These are phyloP conservation scores for Endomychus coccineus DNA, from an alignment of 2,888 invertebrate genomes.

Conservation along the genomic window DNA sequence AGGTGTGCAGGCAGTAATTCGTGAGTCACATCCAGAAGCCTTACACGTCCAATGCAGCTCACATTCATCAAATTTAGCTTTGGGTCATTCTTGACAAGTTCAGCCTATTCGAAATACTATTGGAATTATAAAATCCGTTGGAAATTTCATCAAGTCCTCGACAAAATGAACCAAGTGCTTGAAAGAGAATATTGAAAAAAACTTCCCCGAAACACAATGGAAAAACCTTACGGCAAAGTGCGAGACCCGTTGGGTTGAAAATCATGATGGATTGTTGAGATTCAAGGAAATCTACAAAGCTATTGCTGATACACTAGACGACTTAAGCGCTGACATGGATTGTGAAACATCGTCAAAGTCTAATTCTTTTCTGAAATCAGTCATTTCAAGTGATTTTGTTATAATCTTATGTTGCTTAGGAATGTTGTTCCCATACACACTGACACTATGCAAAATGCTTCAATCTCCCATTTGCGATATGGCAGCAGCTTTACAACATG, in stretches of 20 bases:
- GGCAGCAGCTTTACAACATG: conserved; percentile 1
- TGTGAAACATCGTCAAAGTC: conserved; percentile 17
- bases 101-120: conserved; percentile 16
- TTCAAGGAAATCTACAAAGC: conserved; percentile 16
- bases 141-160: conserved; percentile 9
- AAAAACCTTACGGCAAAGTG: conserved; percentile 16
- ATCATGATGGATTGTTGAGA: conserved; percentile 17
- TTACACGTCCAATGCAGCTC: conserved; percentile 18
- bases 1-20: conserved; percentile 17
- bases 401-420: conserved; percentile 10
- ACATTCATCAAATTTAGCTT: conserved; percentile 19
- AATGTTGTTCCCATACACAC: conserved; percentile 3
- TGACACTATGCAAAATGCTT: conserved; percentile 5
- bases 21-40: conserved; percentile 15
- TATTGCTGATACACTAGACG: conserved; percentile 15
- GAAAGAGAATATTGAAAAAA: conserved; percentile 13
- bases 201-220: conserved; percentile 12
- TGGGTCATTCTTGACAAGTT: conserved; percentile 14
- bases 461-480: neutral
- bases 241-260: conserved; percentile 13
- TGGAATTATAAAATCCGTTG: conserved; percentile 14
- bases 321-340: conserved; percentile 20
- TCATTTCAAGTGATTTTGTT: conserved; percentile 1
- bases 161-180: conserved; percentile 4
- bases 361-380: conserved; percentile 1